phyloP scores from a whole-genome alignment of 2,888 invertebrate genomes.

The Lamproptera curius region DNA sequence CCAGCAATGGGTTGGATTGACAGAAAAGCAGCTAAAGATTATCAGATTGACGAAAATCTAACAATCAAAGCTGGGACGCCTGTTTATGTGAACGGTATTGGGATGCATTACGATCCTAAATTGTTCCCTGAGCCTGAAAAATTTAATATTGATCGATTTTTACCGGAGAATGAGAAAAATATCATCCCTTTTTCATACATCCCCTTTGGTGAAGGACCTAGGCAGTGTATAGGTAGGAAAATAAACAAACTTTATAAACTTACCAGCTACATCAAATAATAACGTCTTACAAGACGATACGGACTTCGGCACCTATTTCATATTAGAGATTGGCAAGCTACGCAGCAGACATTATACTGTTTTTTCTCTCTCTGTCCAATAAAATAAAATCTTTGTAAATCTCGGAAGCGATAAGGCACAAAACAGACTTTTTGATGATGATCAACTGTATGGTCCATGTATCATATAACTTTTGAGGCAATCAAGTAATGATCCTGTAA shows the following conservation, averaged over 20 bases:
- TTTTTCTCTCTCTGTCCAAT: too few relatives aligned
- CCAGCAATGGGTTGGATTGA: conserved; percentile 21
- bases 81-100: conserved; percentile 22
- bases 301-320: too few relatives aligned
- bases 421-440: too few relatives aligned
- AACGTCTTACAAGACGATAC: too few relatives aligned
- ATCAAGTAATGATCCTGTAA: too few relatives aligned
- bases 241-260: neutral
- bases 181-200: neutral
- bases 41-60: conserved; percentile 24
- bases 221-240: conserved; percentile 23
- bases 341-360: too few relatives aligned
- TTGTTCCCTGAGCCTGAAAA: neutral
- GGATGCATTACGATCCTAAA: conserved; percentile 10
- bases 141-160: conserved; percentile 4
- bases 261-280: too few relatives aligned
- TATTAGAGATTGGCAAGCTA: too few relatives aligned
- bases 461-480: too few relatives aligned
- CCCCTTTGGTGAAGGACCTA: conserved; percentile 23
- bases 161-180: neutral
- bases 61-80: conserved; percentile 21
- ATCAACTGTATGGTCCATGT: too few relatives aligned
- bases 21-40: conserved; percentile 20
- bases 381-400: too few relatives aligned
- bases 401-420: too few relatives aligned